A percentile compares a stretch with the other conserved stretches of the same genome.
Conservation (phyloP, 2,797 vertebrate species). For the Sebastes iracundus region DNA sequence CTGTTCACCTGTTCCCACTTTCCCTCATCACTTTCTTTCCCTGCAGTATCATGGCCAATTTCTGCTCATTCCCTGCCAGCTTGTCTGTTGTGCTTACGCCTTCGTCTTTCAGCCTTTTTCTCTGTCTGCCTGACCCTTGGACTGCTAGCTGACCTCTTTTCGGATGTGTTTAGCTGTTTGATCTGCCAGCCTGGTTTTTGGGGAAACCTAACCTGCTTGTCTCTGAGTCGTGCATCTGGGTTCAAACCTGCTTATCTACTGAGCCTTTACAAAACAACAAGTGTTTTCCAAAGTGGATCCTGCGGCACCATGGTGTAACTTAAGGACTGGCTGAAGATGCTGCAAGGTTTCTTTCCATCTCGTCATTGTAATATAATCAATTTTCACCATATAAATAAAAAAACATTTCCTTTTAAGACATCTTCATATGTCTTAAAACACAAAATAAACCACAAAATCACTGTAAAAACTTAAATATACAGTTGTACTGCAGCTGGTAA, state of each 20-base stretch:
- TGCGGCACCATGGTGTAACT: rapidly evolving
- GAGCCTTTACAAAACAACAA: too few species aligned
- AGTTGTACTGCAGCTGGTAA: too few species aligned
- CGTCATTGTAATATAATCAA: too few species aligned
- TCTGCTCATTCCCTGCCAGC: neutral
- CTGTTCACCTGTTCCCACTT: neutral
- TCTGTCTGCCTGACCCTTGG: neutral
- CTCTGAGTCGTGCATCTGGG: neutral
- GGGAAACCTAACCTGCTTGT: neutral
- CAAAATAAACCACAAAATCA: too few species aligned
- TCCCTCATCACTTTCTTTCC: neutral
- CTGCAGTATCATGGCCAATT: neutral
- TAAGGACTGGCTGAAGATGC: too few species aligned
- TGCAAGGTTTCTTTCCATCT: too few species aligned
- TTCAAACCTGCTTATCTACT: neutral
- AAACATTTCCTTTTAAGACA: too few species aligned
- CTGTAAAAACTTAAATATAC: too few species aligned
- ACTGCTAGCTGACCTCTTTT: neutral
- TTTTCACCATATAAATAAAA: too few species aligned
- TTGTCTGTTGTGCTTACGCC: neutral
- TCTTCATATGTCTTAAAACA: too few species aligned
- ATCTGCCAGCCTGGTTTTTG: neutral
- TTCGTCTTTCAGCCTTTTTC: neutral
- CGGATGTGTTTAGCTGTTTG: neutral
- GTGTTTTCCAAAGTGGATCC: neutral